A percentile compares a stretch with the other conserved stretches of the same genome.
Conservation (phyloP, 1,140 invertebrate genomes). For the Caerostris darwini region DNA sequence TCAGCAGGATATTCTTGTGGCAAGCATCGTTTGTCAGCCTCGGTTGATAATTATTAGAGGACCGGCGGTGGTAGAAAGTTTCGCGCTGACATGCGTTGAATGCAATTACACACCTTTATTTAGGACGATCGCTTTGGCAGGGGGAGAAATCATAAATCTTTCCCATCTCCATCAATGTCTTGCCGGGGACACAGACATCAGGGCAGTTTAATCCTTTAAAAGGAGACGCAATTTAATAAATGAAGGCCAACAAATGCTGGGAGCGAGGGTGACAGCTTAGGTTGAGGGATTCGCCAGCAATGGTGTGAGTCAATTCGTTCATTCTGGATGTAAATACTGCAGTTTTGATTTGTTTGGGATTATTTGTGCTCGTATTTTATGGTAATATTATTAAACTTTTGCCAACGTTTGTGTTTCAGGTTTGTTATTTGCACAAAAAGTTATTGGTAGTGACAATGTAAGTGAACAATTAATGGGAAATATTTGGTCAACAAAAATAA, state of each 20-base stretch:
- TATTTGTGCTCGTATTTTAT: too few relatives aligned
- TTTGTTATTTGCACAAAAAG: too few relatives aligned
- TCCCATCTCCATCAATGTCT: conserved; percentile 21
- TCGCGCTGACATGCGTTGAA: conserved; percentile 34
- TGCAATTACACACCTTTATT: conserved; percentile 48
- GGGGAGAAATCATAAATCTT: conserved; percentile 38
- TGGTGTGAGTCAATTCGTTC: neutral
- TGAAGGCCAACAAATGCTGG: conserved; percentile 32
- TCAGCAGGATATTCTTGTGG: conserved; percentile 42
- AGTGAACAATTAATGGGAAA: too few relatives aligned
- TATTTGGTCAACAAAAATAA: too few relatives aligned
- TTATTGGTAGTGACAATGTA: too few relatives aligned
- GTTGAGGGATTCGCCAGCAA: neutral
- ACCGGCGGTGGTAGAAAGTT: conserved; percentile 2
- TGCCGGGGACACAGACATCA: conserved; percentile 9
- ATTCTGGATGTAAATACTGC: too few relatives aligned
- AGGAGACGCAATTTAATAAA: conserved; percentile 56
- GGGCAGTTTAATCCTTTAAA: conserved; percentile 42
- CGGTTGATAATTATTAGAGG: conserved; percentile 13
- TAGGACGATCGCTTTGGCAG: neutral
- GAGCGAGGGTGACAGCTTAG: neutral
- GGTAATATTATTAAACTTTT: too few relatives aligned
- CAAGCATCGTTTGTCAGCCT: neutral
- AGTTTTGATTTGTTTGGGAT: too few relatives aligned
- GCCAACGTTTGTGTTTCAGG: too few relatives aligned